Conservation (phyloP, 2,888 invertebrate genomes). For the Hipparchia sbordonii region DNA sequence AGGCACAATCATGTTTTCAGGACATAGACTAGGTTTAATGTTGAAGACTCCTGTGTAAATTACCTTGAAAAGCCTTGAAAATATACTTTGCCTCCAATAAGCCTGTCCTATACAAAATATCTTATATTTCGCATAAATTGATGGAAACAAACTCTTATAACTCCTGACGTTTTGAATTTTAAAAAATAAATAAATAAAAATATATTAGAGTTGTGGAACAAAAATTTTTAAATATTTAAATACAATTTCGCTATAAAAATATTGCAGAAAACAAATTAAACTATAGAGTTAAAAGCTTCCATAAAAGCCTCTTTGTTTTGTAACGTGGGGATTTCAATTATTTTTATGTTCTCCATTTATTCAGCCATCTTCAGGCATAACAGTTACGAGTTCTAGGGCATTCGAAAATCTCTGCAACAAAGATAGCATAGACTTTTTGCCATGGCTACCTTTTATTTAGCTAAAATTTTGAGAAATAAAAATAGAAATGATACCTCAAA, state of each 20-base stretch:
- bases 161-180: no score
- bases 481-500: no score
- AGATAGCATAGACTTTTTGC: not conserved
- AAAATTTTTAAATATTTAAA: not conserved
- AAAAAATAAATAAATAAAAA: not conserved
- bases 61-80: no score
- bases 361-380: not conserved
- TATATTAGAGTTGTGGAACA: not conserved
- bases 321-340: slow-evolving; percentile 4
- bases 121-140: no score
- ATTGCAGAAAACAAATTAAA: slow-evolving; percentile 12
- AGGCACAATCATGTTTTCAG: no score
- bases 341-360: slow-evolving; percentile 12
- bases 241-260: not conserved
- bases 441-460: not conserved
- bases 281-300: slow-evolving; percentile 13
- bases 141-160: no score
- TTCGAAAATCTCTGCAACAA: slow-evolving; percentile 5
- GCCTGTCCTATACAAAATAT: no score
- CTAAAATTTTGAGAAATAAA: not conserved
- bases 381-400: slow-evolving; percentile 3
- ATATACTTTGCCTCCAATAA: no score
- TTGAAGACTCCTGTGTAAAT: no score
- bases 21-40: no score
- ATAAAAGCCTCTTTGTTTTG: slow-evolving; percentile 15